Percentiles rank a stretch among this genome's conserved stretches.
These are phyloP conservation scores for Andrena haemorrhoa DNA, from an alignment of 2,888 invertebrate species.

Conservation along the genomic window DNA sequence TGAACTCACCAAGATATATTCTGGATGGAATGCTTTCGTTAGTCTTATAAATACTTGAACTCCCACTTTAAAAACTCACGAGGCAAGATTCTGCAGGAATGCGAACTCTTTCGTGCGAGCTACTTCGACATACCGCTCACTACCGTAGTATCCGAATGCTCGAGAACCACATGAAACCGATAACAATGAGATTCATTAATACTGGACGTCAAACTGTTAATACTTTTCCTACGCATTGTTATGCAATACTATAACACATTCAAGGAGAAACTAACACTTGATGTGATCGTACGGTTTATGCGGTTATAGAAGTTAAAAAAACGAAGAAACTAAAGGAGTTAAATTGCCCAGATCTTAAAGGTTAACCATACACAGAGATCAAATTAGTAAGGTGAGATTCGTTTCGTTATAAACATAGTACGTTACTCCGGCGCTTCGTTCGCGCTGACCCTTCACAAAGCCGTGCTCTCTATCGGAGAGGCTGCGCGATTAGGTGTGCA, in stretches of 20 bases:
- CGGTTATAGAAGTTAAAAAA: constrained; percentile 43
- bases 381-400: constrained; percentile 66
- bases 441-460: constrained; percentile 74
- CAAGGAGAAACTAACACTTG: not conserved
- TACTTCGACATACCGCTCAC: constrained; percentile 3
- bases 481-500: constrained; percentile 77
- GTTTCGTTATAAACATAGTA: constrained; percentile 45
- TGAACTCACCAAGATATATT: constrained; percentile 57
- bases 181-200: constrained; percentile 62
- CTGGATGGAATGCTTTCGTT: constrained; percentile 80
- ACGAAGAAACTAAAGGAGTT: constrained; percentile 52
- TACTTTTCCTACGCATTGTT: constrained; percentile 32
- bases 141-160: constrained; percentile 14
- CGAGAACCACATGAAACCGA: constrained; percentile 31
- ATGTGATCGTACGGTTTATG: constrained; percentile 3
- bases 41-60: constrained; percentile 58
- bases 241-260: constrained; percentile 27
- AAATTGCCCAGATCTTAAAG: constrained; percentile 31
- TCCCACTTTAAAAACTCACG: constrained; percentile 44
- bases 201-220: constrained; percentile 58
- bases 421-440: constrained; percentile 27
- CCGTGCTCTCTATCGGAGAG: constrained; percentile 83
- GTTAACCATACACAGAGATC: constrained; percentile 62
- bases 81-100: constrained; percentile 69
- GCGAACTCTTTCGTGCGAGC: constrained; percentile 35